These are phyloP conservation scores for Calyptommatus sinebrachiatus DNA, from an alignment of 2,113 vertebrate genomes.

Conservation along the genomic window DNA sequence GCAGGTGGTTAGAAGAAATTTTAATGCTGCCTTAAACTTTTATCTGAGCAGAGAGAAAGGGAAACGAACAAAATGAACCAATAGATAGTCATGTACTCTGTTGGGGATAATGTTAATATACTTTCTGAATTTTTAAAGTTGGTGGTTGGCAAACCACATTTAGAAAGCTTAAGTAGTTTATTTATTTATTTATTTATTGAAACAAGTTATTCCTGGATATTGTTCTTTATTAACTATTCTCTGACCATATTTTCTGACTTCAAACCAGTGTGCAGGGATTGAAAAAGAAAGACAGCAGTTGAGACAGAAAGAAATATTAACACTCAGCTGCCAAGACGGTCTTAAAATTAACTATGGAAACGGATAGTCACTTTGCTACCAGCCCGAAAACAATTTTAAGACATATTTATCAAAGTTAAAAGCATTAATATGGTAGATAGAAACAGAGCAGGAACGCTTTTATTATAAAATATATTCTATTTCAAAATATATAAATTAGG, in stretches of 20 bases:
- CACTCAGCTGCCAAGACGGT: slow-evolving; percentile 22
- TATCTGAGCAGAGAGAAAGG: slow-evolving; percentile 53
- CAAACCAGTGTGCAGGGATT: slow-evolving; percentile 37
- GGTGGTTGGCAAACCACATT: slow-evolving; percentile 55
- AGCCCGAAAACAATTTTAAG: slow-evolving; percentile 60
- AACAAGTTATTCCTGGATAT: slow-evolving; percentile 51
- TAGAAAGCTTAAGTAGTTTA: slow-evolving; percentile 53
- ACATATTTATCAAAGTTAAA: slow-evolving; percentile 57
- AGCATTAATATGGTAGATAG: slow-evolving; percentile 61
- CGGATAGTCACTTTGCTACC: slow-evolving; percentile 43
- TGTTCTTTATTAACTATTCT: slow-evolving; percentile 47
- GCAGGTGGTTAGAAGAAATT: slow-evolving; percentile 61
- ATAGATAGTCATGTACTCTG: slow-evolving; percentile 42
- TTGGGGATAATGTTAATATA: slow-evolving; percentile 39
- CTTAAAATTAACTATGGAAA: slow-evolving; percentile 49
- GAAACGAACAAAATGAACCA: slow-evolving; percentile 57
- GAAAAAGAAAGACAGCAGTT: slow-evolving; percentile 13
- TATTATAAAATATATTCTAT: slow-evolving; percentile 68
- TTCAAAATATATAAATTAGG: slow-evolving; percentile 64
- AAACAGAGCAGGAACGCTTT: slow-evolving; percentile 71
- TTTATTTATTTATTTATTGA: slow-evolving; percentile 57
- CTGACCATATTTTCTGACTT: slow-evolving; percentile 51
- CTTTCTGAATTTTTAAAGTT: slow-evolving; percentile 49
- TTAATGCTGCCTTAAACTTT: slow-evolving; percentile 59
- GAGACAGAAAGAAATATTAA: too few relatives aligned